phyloP scores from a whole-genome alignment of 2,888 invertebrate genomes.

The Tinea pellionella region DNA sequence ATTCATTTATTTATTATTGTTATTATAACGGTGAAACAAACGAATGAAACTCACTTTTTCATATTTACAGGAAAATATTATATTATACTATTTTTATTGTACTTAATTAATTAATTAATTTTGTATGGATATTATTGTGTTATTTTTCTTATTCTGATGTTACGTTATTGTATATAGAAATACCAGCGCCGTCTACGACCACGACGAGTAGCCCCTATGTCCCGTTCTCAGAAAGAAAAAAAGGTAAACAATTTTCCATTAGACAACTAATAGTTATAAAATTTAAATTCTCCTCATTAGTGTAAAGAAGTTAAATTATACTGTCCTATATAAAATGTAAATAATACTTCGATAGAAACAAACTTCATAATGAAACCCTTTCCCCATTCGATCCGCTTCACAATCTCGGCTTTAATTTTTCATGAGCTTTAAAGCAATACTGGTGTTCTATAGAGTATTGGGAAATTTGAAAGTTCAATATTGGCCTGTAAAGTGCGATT shows the following conservation, averaged over 20 bases:
- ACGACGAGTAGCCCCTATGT: constrained; percentile 67
- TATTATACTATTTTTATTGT: neutral
- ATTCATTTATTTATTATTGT: no score
- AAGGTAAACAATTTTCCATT: constrained; percentile 56
- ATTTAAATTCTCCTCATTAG: neutral
- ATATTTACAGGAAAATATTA: neutral
- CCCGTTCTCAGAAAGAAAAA: constrained; percentile 71
- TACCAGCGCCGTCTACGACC: constrained; percentile 85
- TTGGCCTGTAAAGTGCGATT: constrained; percentile 39
- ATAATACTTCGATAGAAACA: constrained; percentile 16
- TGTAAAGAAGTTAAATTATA: neutral
- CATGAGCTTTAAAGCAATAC: constrained; percentile 31
- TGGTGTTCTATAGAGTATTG: constrained; percentile 22
- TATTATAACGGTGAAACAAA: neutral
- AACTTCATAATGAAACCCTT: constrained; percentile 36
- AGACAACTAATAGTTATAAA: neutral
- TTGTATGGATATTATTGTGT: neutral
- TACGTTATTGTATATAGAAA: constrained; percentile 69
- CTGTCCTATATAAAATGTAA: neutral
- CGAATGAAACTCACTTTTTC: neutral
- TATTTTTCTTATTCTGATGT: neutral
- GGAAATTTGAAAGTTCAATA: constrained; percentile 36
- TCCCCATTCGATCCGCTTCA: constrained; percentile 24
- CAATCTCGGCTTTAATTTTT: constrained; percentile 38
- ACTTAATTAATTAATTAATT: neutral